Conservation (phyloP, 1,140 invertebrate species). For the Trinorchestia longiramus region DNA sequence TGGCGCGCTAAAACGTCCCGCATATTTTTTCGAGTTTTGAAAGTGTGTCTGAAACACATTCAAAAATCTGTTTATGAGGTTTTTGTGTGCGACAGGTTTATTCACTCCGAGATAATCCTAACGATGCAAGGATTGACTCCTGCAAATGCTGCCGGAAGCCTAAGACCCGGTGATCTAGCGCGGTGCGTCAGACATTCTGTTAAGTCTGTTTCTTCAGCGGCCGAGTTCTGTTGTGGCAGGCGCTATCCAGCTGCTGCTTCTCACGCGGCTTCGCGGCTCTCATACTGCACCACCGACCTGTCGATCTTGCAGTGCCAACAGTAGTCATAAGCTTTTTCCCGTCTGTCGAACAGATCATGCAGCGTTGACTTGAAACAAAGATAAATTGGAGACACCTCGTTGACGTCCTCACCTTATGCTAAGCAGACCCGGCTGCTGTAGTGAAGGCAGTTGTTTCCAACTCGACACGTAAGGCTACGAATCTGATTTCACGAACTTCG, state of each 20-base stretch:
- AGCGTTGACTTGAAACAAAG: background rate
- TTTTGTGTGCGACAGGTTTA: background rate
- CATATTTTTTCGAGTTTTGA: background rate
- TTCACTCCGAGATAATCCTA: background rate
- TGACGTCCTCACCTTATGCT: background rate
- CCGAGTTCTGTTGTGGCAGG: slow-evolving; percentile 3
- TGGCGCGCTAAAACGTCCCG: background rate
- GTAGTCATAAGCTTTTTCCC: background rate
- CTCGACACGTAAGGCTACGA: too few species aligned
- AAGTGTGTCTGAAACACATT: background rate
- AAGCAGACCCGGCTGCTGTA: too few species aligned
- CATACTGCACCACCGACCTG: background rate
- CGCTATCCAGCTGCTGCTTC: background rate
- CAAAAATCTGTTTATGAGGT: background rate
- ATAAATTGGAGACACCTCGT: background rate
- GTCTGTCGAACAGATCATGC: background rate
- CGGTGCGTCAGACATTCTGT: background rate
- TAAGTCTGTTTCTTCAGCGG: slow-evolving; percentile 38
- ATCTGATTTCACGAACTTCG: background rate
- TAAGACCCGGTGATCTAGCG: background rate
- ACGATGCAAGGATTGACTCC: background rate
- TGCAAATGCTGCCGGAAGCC: background rate
- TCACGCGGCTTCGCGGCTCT: background rate
- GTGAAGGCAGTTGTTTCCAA: too few species aligned
- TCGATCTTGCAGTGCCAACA: background rate